phyloP scores from a whole-genome alignment of 2,888 invertebrate species.

The Trachelus stipa region DNA sequence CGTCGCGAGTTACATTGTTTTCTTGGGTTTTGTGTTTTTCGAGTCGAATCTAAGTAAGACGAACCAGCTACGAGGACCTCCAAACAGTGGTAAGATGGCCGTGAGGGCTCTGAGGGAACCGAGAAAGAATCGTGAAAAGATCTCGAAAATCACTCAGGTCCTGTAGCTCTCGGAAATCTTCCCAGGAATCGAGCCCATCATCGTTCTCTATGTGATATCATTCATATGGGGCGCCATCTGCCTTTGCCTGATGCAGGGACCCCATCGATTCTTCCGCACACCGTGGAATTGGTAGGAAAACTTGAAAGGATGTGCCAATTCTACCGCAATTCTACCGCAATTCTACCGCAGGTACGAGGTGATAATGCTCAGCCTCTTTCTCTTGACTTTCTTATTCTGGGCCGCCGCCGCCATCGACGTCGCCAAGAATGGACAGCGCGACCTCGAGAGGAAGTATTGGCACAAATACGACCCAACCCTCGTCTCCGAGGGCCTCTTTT shows the following conservation, averaged over 20 bases:
- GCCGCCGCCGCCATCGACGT: constrained; percentile 70
- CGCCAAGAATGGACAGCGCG: constrained; percentile 63
- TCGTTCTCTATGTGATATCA: constrained; percentile 70
- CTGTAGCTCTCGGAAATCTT: constrained; percentile 1
- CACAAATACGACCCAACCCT: constrained; percentile 74
- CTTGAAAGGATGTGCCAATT: background rate
- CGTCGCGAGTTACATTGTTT: constrained; percentile 75
- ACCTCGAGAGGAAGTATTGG: constrained; percentile 76
- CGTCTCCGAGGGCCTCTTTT: constrained; percentile 76
- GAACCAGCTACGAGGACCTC: constrained; percentile 71
- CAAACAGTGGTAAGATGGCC: constrained; percentile 68
- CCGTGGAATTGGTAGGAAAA: constrained; percentile 71
- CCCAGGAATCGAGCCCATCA: constrained; percentile 53
- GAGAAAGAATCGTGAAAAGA: no score
- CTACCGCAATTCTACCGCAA: no score
- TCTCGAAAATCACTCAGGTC: no score
- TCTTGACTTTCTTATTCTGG: constrained; percentile 75
- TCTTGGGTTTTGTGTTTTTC: constrained; percentile 73
- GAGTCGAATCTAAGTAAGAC: constrained; percentile 73
- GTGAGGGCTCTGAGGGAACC: background rate
- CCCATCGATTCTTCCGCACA: constrained; percentile 70
- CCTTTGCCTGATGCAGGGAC: constrained; percentile 71
- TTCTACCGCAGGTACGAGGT: constrained; percentile 67
- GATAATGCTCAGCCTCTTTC: constrained; percentile 71
- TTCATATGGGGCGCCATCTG: constrained; percentile 71